These are phyloP conservation scores for Sandelia bainsii DNA, from an alignment of 2,797 vertebrate species.

Conservation along the genomic window DNA sequence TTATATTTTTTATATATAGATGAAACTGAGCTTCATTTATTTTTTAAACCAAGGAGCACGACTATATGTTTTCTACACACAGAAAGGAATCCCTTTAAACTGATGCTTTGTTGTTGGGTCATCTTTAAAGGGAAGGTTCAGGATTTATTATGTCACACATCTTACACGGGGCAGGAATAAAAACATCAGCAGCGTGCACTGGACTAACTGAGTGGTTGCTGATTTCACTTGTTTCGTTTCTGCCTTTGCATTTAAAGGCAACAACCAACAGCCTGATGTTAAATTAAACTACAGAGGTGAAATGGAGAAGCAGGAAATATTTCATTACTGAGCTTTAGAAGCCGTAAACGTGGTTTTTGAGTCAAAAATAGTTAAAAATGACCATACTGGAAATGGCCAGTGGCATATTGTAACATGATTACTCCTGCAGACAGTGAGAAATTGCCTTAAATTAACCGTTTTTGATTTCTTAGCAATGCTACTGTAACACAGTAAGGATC, in stretches of 20 bases:
- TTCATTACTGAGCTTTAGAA: rapidly evolving
- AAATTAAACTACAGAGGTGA: neutral
- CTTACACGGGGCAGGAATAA: too few relatives aligned
- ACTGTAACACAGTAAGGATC: neutral
- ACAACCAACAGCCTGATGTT: neutral
- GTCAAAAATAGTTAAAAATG: neutral
- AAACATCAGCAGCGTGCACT: neutral
- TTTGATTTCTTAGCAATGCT: neutral
- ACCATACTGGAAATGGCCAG: neutral
- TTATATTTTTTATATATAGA: neutral
- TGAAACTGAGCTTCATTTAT: neutral
- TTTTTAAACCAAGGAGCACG: neutral
- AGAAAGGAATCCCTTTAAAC: slow-evolving; percentile 68
- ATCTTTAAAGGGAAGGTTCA: slow-evolving; percentile 68
- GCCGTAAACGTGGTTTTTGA: neutral
- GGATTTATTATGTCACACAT: slow-evolving; percentile 18
- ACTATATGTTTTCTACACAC: neutral
- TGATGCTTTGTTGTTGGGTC: slow-evolving; percentile 38
- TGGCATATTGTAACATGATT: neutral
- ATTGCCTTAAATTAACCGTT: neutral
- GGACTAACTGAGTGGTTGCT: neutral
- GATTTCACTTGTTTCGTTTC: neutral
- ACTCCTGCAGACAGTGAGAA: neutral
- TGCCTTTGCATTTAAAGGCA: neutral
- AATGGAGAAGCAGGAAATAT: neutral